Base-by-base conservation (phyloP, 2,797 vertebrate genomes). In the Botia almorhae region DNA sequence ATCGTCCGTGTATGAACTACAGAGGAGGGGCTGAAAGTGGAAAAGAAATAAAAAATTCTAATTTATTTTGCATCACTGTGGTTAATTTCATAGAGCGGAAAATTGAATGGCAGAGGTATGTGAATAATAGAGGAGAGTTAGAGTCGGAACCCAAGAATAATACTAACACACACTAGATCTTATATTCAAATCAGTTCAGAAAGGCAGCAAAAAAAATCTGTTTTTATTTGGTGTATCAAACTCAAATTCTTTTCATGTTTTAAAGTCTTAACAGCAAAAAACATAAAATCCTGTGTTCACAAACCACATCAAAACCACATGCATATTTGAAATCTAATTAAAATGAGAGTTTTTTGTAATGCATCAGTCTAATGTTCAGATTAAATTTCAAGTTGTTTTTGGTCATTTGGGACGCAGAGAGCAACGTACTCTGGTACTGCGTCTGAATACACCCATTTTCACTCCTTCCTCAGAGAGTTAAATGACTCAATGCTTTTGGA, bases 11-110 rank as follows among this genome's bases (percentile, higher is more conserved):
- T 67, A 78, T 76, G 72, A 81, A 78, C 63, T 67, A 43, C 7
- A 33, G 8, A 76, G 60, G 13, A 48, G n/a, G 11, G 26, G 29
- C 19, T 4, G 23, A 46, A 78, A 51, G 53, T 73, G 58, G 51
- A 17, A 36, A 10, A 69, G 1, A 60, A 33, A 70, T 33, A 56
- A 72, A 29, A 33, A 36, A 65, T 74, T 76, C 60, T 29, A 60
- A 64, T 29, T 46, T 63, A 74, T 80, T 68, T 80, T 46, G 17
- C 80, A 71, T 43, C 36, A 51, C 74, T 69, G 36, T 80, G 60
- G 36, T 67, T 75, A 68, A 71, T 82, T 80, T 61, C 43, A 50
- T 76, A 65, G 69, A 81, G 76, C 63, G 10, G 60, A 80, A 80
- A 80, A 80, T 73, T 46, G 16, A 80, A 80, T n/a, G 58, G n/a